Base-by-base conservation (phyloP, 2,113 vertebrate genomes). In the Blennius ocellaris region DNA sequence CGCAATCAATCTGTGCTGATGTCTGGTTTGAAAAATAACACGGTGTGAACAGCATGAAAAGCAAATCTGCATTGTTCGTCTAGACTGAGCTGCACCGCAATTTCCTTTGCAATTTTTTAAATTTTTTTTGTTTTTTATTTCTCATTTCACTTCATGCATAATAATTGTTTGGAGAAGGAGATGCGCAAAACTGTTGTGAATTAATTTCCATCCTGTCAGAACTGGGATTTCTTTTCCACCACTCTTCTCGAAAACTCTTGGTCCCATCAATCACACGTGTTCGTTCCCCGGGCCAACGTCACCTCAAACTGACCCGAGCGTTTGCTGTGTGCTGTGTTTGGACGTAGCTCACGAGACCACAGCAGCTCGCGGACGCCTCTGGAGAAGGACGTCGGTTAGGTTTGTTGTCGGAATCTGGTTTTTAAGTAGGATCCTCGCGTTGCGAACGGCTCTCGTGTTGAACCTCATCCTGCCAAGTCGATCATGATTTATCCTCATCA, bases 1-100 rank as follows among this genome's bases (percentile, higher is more conserved):
- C 36, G 52, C 56, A 78, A 57, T 64, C 63, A 56, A 55, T 50
- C 43, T 70, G 54, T 45, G 58, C 53, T 78, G 72, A 83, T 81
- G 69, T 59, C 51, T 16, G 54, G 54, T 56, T 69, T 62, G 44
- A 64, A 53, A 76, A 80, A 69, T 59, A 66, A 75, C 50, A 58
- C 47, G 0, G 56, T 7, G 16, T 39, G 76, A 73, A 75, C 14
- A 8, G 54, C 70, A 59, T 66, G 38, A 72, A 60, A 76, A 60
- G 21, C 45, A 9, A 80, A 73, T 84, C 54, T 61, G 56, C 56
- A 61, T 73, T 68, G 38, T 63, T 63, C 49, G 71, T 76, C 53
- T n/a, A 60, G 73, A 60, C 66, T 15, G 41, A 81, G 69, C 54
- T 49, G 36, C 6, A 12, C 51, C 43, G 11, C 71, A 77, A 44